Conservation (phyloP, 2,113 vertebrate genomes). For the Mus spicilegus region DNA sequence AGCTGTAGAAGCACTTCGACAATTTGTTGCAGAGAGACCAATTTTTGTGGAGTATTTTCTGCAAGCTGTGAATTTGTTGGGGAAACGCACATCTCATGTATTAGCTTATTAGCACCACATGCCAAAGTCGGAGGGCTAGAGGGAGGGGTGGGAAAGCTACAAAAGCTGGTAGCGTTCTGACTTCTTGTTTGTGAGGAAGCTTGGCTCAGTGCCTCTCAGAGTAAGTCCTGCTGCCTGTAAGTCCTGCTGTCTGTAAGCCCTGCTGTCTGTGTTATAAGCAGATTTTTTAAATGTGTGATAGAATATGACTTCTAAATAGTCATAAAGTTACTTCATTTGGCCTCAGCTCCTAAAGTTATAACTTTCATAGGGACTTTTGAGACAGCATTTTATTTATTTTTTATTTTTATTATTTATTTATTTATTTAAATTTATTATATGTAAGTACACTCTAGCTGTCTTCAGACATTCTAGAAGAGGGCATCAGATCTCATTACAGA, state of each 20-base stretch:
- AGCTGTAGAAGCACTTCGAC: conserved; percentile 50
- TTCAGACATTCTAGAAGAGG: no score
- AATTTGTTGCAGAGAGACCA: conserved; percentile 40
- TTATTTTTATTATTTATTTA: no score
- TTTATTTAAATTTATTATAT: no score
- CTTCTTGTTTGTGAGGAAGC: rapidly evolving
- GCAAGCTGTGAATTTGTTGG: conserved; percentile 67
- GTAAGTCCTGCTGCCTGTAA: neutral
- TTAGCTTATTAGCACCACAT: conserved; percentile 53
- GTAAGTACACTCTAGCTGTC: no score
- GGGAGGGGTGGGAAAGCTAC: neutral
- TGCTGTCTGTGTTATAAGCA: neutral
- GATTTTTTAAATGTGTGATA: neutral
- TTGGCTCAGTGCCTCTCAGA: neutral
- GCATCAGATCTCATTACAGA: no score
- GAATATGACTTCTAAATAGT: neutral
- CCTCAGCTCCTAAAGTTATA: neutral
- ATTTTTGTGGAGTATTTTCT: conserved; percentile 49
- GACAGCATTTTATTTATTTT: neutral
- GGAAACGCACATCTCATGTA: conserved; percentile 42
- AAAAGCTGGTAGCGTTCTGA: neutral
- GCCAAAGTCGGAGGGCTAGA: neutral
- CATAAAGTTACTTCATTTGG: neutral
- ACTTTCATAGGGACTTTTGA: conserved; percentile 20
- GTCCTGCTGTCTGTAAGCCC: neutral